Conservation (phyloP, 53 echinoderm and acorn worm genomes). For the Pentamera pediparva region DNA sequence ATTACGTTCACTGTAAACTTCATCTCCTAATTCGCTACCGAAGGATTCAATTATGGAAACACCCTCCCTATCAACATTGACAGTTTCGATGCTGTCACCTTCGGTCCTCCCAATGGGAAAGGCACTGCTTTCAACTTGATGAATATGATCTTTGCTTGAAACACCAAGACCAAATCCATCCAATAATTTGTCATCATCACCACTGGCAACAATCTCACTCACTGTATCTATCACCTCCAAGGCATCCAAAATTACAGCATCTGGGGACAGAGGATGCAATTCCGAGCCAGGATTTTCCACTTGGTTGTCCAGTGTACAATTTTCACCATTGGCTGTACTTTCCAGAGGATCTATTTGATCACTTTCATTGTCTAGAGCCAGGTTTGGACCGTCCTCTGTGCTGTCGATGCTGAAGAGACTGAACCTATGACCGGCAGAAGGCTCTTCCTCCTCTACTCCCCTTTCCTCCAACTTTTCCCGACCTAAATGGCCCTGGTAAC, state of each 20-base stretch:
- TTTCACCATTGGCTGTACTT: not conserved
- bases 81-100: not conserved
- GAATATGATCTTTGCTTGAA: not conserved
- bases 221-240: conserved; percentile 65
- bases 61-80: not conserved
- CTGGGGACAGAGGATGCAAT: not conserved
- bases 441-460: not conserved
- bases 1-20: not conserved
- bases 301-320: too few species aligned
- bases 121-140: not conserved
- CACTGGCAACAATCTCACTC: conserved; percentile 42
- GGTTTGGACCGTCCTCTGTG: conserved; percentile 41
- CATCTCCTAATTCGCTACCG: not conserved
- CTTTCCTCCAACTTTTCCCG: not conserved
- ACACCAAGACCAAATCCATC: not conserved
- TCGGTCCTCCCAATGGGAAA: not conserved
- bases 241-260: conserved; percentile 62
- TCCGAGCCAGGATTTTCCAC: not conserved
- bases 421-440: conserved; percentile 43
- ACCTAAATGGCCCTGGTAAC: conserved; percentile 40
- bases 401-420: conserved; percentile 91
- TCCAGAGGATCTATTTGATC: conserved; percentile 52
- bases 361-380: conserved; percentile 46
- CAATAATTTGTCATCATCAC: not conserved
- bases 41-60: not conserved